Conservation (phyloP, 1,140 invertebrate genomes). For the Helicoverpa zea region DNA sequence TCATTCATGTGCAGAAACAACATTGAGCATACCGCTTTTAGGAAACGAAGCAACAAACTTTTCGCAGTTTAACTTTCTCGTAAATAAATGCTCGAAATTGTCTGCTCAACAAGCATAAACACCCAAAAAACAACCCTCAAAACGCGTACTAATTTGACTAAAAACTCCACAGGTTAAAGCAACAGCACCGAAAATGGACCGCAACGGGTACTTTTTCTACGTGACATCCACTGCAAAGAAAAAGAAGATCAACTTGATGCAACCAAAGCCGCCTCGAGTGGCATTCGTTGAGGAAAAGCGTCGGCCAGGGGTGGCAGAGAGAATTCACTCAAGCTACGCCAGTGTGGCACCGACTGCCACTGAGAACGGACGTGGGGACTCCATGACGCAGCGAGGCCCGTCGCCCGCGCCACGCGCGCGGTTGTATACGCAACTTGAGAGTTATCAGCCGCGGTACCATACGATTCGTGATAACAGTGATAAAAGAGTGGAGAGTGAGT, state of each 20-base stretch:
- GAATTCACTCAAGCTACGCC: slow-evolving; percentile 56
- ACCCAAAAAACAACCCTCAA: neutral
- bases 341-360: slow-evolving; percentile 74
- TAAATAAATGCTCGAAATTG: no score
- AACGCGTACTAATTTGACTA: neutral
- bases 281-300: slow-evolving; percentile 81
- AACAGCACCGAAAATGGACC: slow-evolving; percentile 83
- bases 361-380: slow-evolving; percentile 68
- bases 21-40: no score
- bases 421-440: slow-evolving; percentile 82
- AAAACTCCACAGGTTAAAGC: slow-evolving; percentile 81
- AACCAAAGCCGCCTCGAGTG: slow-evolving; percentile 79
- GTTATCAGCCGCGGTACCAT: slow-evolving; percentile 86
- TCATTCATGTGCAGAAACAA: no score
- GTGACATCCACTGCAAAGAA: slow-evolving; percentile 84
- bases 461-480: slow-evolving; percentile 84
- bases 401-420: slow-evolving; percentile 78
- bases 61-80: no score
- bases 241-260: slow-evolving; percentile 86
- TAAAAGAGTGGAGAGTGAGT: slow-evolving; percentile 82
- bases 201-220: slow-evolving; percentile 85
- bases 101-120: no score
- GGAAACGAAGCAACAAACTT: no score
- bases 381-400: slow-evolving; percentile 72
- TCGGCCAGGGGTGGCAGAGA: slow-evolving; percentile 74